A percentile compares a stretch with the other conserved stretches of the same genome.
Evolutionary conservation across 2,113 vertebrate genomes (phyloP).

Genomic region (Prunella fulvescens): DNA sequence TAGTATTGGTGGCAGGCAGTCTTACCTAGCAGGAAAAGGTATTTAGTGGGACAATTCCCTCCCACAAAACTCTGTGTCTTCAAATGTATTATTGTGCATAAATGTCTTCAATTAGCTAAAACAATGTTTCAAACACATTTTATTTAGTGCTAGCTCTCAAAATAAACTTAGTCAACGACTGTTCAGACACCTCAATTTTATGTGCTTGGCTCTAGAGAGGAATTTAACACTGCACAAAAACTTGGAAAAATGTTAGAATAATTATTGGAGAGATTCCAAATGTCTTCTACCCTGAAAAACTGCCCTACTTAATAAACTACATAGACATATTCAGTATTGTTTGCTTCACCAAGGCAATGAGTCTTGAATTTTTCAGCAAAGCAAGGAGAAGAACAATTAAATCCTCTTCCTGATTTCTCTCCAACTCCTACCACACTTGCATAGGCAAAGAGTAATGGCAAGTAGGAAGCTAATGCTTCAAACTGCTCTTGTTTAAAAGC

Average conservation of each 20-base stretch:
- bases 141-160: not conserved
- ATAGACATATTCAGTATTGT: not conserved
- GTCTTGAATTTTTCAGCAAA: not conserved
- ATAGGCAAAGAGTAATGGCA: not conserved
- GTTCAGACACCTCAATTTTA: not conserved
- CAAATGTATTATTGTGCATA: not conserved
- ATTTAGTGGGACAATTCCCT: not conserved
- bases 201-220: not conserved
- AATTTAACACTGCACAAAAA: not conserved
- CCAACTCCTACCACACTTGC: rapidly evolving
- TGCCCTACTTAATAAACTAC: not conserved
- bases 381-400: not conserved
- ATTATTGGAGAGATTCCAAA: not conserved
- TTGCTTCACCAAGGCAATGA: not conserved
- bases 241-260: not conserved
- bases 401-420: not conserved
- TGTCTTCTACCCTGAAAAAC: not conserved
- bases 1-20: not conserved
- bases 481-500: not conserved
- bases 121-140: not conserved
- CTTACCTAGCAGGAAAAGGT: not conserved
- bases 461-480: not conserved
- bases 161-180: not conserved
- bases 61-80: not conserved
- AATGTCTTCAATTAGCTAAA: not conserved